Conservation (phyloP, 2,113 vertebrate genomes). For the Malaclemys terrapin region DNA sequence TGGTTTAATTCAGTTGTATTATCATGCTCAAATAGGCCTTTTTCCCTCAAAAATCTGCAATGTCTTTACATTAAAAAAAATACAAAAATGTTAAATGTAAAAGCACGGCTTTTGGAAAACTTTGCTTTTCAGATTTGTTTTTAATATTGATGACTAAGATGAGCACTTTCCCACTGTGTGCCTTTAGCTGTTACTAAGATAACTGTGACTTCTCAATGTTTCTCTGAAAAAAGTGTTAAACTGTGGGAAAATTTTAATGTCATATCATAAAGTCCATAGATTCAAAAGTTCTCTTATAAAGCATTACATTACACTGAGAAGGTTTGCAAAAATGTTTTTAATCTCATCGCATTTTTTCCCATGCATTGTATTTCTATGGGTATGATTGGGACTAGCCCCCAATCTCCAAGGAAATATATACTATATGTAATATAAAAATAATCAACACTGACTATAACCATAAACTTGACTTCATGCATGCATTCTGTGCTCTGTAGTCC, state of each 20-base stretch:
- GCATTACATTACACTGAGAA: neutral
- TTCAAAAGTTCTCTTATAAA: constrained; percentile 23
- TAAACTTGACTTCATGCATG: rapidly evolving
- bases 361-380: neutral
- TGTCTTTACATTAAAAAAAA: constrained; percentile 22
- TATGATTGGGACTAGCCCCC: neutral
- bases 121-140: neutral
- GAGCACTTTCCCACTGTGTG: constrained; percentile 50
- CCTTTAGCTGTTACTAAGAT: constrained; percentile 71
- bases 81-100: neutral
- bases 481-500: neutral
- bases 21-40: constrained; percentile 9
- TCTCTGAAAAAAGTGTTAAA: constrained; percentile 39
- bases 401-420: neutral
- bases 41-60: constrained; percentile 5
- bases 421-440: neutral
- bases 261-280: neutral
- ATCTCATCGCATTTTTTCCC: neutral
- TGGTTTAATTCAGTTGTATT: constrained; percentile 11
- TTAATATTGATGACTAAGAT: constrained; percentile 33
- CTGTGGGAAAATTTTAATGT: constrained; percentile 19
- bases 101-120: constrained; percentile 20
- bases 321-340: neutral
- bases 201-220: constrained; percentile 41
- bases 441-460: neutral